Base-by-base conservation (phyloP, 1,140 invertebrate species). In the Drosophila repletoides region DNA sequence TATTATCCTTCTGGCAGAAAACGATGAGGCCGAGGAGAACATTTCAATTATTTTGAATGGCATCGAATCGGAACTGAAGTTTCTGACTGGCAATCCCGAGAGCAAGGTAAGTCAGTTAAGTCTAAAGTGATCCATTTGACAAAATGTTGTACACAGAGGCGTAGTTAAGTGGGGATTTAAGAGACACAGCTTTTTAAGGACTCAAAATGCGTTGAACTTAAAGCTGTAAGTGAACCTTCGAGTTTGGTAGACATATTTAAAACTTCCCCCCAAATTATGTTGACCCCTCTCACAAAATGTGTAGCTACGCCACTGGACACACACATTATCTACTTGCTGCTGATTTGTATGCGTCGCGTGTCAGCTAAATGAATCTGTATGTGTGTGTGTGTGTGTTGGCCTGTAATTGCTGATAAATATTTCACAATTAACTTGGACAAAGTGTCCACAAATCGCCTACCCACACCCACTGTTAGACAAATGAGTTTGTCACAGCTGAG, bases 31-130 rank as follows among this genome's bases (percentile, higher is more conserved):
- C 28, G 94, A 96, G 71, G 94, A 97, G 88, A 94, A 95, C 33
- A 95, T 98, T 52, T 96, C 95, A 36, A 95, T 98, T 53, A 94
- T 97, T 92, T 91, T 98, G 65, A 97, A 98, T 89, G 96, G 95
- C 10, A 95, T 96, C 89, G 96, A 97, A 91, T 97, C 96, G 14
- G 96, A 97, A 90, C 91, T 98, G 17, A 95, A 94, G 75, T 97
- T 98, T 89, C 92, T 95, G 22, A 93, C 77, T 9, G 88, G 75
- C 24, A 75, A 75, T 33, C 55, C 86, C 21, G 89, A 89, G 33
- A 72, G 63, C 63, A 94, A 93, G 92, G 94, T 94, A 89, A 91
- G 33, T 45, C 10, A 7, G 9, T 26, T 21, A 38, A 15, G 28
- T 10, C 17, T 24, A 24, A 49, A 60, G 36, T 28, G 21, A 48